Evolutionary conservation across 2,113 vertebrate genomes (phyloP).

Genomic region (Caretta caretta): DNA sequence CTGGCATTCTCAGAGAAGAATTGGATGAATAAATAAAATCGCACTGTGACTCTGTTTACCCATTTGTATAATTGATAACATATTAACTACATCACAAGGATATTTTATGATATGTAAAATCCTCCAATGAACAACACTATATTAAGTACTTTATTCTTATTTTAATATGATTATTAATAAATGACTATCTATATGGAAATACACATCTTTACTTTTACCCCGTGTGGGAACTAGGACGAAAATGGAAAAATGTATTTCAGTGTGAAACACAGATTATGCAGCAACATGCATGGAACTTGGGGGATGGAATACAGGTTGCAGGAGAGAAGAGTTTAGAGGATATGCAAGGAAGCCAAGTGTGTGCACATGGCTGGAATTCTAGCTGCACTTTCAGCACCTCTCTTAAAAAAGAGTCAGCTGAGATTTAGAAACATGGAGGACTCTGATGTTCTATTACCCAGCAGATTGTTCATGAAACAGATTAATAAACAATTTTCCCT

Average conservation of each 20-base stretch:
- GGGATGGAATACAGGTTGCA: background rate
- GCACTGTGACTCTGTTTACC: background rate
- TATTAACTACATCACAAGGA: background rate
- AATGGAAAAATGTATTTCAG: background rate
- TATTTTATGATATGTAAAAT: background rate
- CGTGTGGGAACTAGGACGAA: background rate
- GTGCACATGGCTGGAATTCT: background rate
- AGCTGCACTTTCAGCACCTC: background rate
- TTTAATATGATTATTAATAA: background rate
- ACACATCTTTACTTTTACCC: background rate
- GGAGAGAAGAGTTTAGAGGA: background rate
- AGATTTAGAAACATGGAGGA: background rate
- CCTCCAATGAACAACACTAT: background rate
- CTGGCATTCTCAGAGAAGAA: background rate
- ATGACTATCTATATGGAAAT: background rate
- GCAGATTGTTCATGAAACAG: background rate
- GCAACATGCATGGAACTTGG: background rate
- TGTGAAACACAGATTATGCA: background rate
- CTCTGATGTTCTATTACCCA: background rate
- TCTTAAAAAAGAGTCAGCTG: background rate
- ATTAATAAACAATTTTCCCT: background rate
- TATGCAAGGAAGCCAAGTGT: background rate
- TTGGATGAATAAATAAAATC: background rate
- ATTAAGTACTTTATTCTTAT: background rate
- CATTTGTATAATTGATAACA: background rate